Evolutionary conservation across 2,797 vertebrate genomes (phyloP), one percentile per base, ranked within the genome.

Genomic region (Tolypeutes matacus): DNA sequence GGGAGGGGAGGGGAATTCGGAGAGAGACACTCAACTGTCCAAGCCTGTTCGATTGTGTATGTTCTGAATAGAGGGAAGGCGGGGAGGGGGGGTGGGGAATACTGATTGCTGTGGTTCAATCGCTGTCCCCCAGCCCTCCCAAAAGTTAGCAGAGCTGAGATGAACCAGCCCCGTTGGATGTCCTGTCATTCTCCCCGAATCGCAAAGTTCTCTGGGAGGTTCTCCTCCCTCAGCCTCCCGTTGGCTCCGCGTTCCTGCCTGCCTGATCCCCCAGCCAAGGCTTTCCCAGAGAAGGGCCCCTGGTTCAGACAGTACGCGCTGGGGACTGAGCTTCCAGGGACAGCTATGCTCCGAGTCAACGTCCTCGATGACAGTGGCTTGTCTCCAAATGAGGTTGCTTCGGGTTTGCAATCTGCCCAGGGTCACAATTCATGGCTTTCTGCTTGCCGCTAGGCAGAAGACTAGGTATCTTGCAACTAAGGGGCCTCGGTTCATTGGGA

Each of bases 81-180:
- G 36, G 60, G 14, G 0, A 39, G 39, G 39, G 39, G 3, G 23
- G 25, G 7, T 1, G 3, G 12, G 20, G 53, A 36, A 53, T 72
- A 78, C 75, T 60, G 73, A 46, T 75, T 21, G 27, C 91, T 67
- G 60, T 62, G 62, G 77, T 89, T 80, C 56, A 42, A 29, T 39
- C 27, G 29, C 92, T 89, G 6, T 46, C 46, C 42, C 73, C 91
- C 36, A 83, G 34, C 69, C 95, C 82, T 67, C 53, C 39, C 77
- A 84, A 96, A 97, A 97, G 97, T 97, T 97, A 95, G 69, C 91
- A 72, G 87, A 58, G 82, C 85, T 85, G n/a, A 7, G 65, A 56
- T 10, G 72, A 94, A 23, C 73, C 42, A 72, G 86, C 51, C 72
- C 60, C 81, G 58, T 15, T 70, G 20, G 29, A 34, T 89, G 88